Percentiles rank a stretch among this genome's conserved stretches.
Conservation (phyloP, 2,113 vertebrate genomes). For the Triplophysa rosa region DNA sequence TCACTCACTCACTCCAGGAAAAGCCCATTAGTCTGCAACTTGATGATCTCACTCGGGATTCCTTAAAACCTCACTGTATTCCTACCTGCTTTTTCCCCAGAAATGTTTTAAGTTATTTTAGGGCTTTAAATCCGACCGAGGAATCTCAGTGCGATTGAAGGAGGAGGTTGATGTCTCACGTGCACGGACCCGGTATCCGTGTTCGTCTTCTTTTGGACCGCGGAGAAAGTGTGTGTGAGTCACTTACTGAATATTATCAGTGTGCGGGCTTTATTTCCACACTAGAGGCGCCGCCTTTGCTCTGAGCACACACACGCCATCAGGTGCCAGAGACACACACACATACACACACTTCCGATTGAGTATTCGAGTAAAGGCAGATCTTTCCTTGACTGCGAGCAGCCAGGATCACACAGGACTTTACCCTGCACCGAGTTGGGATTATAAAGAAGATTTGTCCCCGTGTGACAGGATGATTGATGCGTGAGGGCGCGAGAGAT, state of each 20-base stretch:
- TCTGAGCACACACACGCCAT: slow-evolving; percentile 42
- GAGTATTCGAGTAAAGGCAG: slow-evolving; percentile 31
- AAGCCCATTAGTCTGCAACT: slow-evolving; percentile 7
- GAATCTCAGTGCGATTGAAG: not conserved
- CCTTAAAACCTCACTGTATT: not conserved
- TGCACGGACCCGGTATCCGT: not conserved
- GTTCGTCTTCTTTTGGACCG: not conserved
- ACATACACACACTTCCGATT: slow-evolving; percentile 46
- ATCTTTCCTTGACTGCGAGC: not conserved
- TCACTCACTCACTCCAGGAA: slow-evolving; percentile 8
- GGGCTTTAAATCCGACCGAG: too few relatives aligned
- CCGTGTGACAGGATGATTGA: slow-evolving; percentile 59
- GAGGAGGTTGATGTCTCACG: not conserved
- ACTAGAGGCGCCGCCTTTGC: slow-evolving; percentile 44
- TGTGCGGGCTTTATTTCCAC: slow-evolving; percentile 34
- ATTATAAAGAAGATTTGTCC: slow-evolving; percentile 34
- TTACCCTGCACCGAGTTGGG: slow-evolving; percentile 24
- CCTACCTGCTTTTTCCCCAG: not conserved
- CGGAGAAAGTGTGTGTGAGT: not conserved
- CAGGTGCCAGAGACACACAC: slow-evolving; percentile 41
- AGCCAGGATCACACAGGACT: slow-evolving; percentile 28
- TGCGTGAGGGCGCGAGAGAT: slow-evolving; percentile 49
- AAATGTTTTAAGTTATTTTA: not conserved
- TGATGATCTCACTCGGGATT: not conserved
- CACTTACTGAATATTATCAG: slow-evolving; percentile 8